Conservation (phyloP, 2,797 vertebrate species). For the Acanthurus lineatus region DNA sequence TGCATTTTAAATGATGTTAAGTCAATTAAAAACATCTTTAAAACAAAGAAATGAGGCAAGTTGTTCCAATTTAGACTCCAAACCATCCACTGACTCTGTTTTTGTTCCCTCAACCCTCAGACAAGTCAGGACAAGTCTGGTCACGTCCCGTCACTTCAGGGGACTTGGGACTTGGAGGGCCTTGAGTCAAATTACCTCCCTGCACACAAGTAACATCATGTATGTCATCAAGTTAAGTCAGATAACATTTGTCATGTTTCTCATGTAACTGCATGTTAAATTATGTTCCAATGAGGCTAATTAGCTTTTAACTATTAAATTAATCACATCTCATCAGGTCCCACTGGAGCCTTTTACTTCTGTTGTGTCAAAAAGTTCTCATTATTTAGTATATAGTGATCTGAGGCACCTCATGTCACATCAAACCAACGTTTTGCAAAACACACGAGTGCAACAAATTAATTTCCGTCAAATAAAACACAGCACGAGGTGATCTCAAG, state of each 20-base stretch:
- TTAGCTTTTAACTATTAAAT: constrained; percentile 8
- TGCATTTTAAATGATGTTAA: not conserved
- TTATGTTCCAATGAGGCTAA: not conserved
- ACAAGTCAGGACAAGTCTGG: constrained; percentile 43
- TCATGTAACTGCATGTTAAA: not conserved
- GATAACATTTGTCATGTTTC: not conserved
- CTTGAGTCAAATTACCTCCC: not conserved
- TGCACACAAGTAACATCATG: not conserved
- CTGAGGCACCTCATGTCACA: not conserved
- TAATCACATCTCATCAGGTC: not conserved
- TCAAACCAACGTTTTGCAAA: not conserved
- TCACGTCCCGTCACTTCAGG: constrained; percentile 16
- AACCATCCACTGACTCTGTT: not conserved
- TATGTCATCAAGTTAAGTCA: not conserved
- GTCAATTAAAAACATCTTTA: not conserved
- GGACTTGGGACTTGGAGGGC: not conserved
- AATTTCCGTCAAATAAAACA: not conserved
- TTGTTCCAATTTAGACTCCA: not conserved
- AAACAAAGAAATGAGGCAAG: not conserved
- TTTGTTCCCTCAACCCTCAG: constrained; percentile 27
- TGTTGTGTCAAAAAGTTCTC: not conserved
- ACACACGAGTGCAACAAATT: not conserved
- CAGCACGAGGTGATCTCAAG: not conserved
- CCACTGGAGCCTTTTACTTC: not conserved
- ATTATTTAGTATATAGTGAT: too few relatives aligned